Evolutionary conservation across 1,140 invertebrate species (phyloP).

Genomic region (Pararge aegeria): DNA sequence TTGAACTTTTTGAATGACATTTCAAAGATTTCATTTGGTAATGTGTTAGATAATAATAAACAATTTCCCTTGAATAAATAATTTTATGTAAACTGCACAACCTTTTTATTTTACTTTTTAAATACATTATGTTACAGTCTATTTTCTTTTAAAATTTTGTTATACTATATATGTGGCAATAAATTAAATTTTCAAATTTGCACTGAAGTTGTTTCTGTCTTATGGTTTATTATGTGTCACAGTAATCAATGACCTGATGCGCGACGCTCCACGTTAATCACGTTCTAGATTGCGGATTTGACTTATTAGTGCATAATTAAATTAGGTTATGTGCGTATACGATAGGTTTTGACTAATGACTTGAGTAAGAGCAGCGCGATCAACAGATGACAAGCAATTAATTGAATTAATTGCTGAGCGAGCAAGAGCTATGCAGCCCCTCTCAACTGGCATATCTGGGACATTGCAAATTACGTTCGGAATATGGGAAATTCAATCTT

Average conservation of each 20-base stretch:
- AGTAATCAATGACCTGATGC: slow-evolving; percentile 19
- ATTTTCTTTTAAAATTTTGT: no score
- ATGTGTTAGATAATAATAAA: no score
- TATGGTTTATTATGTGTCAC: background rate
- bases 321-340: slow-evolving; percentile 42
- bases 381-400: slow-evolving; percentile 73
- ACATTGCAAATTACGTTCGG: background rate
- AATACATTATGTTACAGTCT: no score
- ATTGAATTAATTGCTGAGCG: slow-evolving; percentile 61
- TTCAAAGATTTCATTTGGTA: no score
- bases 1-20: no score
- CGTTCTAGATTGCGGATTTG: slow-evolving; percentile 47
- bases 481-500: background rate
- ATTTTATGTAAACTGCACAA: no score
- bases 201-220: no score
- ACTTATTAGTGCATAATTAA: slow-evolving; percentile 66
- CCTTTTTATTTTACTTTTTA: no score
- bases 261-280: slow-evolving; percentile 41
- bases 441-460: slow-evolving; percentile 12
- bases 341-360: slow-evolving; percentile 65
- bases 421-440: slow-evolving; percentile 31
- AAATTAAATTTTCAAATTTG: no score
- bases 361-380: slow-evolving; percentile 55
- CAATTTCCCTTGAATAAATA: no score
- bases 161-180: background rate